phyloP scores from a whole-genome alignment of 2,113 vertebrate genomes.

The Ondatra zibethicus region DNA sequence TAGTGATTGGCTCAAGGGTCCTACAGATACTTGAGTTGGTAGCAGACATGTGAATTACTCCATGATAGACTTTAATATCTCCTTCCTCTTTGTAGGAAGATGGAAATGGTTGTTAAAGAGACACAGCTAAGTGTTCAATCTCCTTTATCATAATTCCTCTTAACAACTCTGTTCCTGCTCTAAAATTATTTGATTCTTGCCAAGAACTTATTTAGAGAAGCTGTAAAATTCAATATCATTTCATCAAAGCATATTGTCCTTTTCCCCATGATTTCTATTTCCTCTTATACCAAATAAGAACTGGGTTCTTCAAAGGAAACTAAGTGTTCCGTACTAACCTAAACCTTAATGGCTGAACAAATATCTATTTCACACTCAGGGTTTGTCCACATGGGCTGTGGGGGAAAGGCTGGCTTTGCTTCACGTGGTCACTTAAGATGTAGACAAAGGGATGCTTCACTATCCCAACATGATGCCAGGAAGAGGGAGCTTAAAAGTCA shows the following conservation, averaged over 20 bases:
- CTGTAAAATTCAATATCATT: conserved; percentile 59
- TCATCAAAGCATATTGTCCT: conserved; percentile 42
- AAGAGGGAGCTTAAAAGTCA: neutral
- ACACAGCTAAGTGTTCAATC: conserved; percentile 42
- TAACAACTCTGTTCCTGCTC: conserved; percentile 54
- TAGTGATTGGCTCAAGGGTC: conserved; percentile 53
- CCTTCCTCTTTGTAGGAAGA: conserved; percentile 28
- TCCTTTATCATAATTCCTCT: conserved; percentile 75
- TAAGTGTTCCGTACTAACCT: conserved; percentile 23
- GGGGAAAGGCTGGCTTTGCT: neutral
- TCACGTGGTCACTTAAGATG: neutral
- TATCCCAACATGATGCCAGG: neutral
- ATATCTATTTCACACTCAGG: neutral
- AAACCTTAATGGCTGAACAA: neutral
- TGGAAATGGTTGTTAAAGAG: conserved; percentile 55
- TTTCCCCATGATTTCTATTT: conserved; percentile 39
- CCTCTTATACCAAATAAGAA: conserved; percentile 43
- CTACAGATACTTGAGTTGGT: conserved; percentile 57
- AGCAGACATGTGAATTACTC: conserved; percentile 49
- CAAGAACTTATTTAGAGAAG: conserved; percentile 74
- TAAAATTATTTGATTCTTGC: conserved; percentile 73
- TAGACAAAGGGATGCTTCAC: neutral
- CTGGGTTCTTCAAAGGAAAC: conserved; percentile 27
- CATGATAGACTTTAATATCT: conserved; percentile 49
- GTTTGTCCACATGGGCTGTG: neutral